A percentile compares a stretch with the other conserved stretches of the same genome.
These are phyloP conservation scores for Cylas formicarius DNA, from an alignment of 1,140 invertebrate genomes.

Conservation along the genomic window DNA sequence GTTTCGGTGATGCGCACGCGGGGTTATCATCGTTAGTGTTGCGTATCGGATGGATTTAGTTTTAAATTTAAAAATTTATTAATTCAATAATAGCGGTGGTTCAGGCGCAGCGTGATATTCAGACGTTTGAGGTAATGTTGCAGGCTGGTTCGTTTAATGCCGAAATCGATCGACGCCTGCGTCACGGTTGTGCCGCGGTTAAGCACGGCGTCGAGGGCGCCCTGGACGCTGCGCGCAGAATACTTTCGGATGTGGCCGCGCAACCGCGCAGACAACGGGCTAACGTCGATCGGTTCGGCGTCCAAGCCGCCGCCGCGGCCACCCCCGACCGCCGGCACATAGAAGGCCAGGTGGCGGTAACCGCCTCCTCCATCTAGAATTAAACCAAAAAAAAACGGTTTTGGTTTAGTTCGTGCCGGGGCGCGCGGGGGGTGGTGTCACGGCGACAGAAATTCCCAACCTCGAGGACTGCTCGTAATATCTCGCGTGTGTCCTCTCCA, in stretches of 20 bases:
- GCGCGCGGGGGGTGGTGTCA: too few species aligned
- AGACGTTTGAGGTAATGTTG: slow-evolving; percentile 53
- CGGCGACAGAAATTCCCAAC: too few species aligned
- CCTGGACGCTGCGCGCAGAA: slow-evolving; percentile 45
- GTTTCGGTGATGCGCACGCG: too few species aligned
- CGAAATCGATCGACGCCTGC: slow-evolving; percentile 47
- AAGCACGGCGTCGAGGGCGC: slow-evolving; percentile 49
- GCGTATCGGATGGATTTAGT: too few species aligned
- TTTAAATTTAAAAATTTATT: too few species aligned
- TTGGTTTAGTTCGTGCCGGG: slow-evolving; percentile 19
- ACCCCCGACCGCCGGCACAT: too few species aligned
- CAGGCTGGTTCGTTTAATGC: slow-evolving; percentile 50
- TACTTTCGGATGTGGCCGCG: slow-evolving; percentile 41
- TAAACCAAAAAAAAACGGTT: slow-evolving; percentile 21
- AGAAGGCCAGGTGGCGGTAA: too few species aligned
- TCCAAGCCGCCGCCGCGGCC: slow-evolving; percentile 10
- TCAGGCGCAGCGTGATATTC: slow-evolving; percentile 43
- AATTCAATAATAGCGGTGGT: too few species aligned
- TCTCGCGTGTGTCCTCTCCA: too few species aligned
- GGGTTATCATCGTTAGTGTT: too few species aligned
- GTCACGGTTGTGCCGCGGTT: slow-evolving; percentile 49
- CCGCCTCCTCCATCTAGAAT: too few species aligned
- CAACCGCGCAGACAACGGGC: slow-evolving; percentile 21
- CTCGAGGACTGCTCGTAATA: too few species aligned
- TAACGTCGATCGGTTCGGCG: slow-evolving; percentile 7